Evolutionary conservation across 2,888 invertebrate genomes (phyloP).

Genomic region (Heliconius erato): DNA sequence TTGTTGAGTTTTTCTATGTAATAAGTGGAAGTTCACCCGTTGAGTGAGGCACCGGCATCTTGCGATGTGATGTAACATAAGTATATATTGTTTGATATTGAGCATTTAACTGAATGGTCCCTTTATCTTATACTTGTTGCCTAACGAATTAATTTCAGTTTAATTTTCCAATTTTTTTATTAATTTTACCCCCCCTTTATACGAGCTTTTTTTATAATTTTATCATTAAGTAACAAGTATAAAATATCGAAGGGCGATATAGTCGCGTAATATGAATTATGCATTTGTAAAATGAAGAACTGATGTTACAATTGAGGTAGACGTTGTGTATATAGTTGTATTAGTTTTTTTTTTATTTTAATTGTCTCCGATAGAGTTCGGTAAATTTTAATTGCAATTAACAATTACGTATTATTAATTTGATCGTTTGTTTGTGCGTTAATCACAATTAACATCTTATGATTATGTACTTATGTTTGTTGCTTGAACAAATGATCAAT

Average conservation of each 20-base stretch:
- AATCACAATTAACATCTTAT: background rate
- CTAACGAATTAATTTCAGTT: background rate
- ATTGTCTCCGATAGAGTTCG: conserved; percentile 27
- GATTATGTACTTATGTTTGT: no score
- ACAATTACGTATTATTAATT: no score
- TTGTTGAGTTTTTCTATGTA: conserved; percentile 73
- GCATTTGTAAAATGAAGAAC: conserved; percentile 56
- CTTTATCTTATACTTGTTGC: conserved; percentile 38
- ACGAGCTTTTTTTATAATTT: background rate
- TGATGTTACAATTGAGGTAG: conserved; percentile 56
- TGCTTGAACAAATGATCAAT: no score
- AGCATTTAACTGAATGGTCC: conserved; percentile 71
- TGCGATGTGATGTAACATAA: conserved; percentile 59
- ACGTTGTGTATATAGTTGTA: conserved; percentile 53
- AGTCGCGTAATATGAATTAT: conserved; percentile 49
- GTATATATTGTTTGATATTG: conserved; percentile 60
- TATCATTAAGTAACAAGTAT: conserved; percentile 44
- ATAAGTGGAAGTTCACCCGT: conserved; percentile 71
- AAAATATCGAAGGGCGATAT: conserved; percentile 41
- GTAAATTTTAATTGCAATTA: background rate
- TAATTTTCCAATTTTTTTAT: background rate
- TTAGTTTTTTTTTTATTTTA: conserved; percentile 40
- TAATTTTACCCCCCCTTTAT: background rate
- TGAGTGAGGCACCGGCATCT: conserved; percentile 78
- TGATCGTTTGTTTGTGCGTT: background rate